These are phyloP conservation scores for Lanius ludovicianus DNA, from an alignment of 2,113 vertebrate genomes.

Conservation along the genomic window DNA sequence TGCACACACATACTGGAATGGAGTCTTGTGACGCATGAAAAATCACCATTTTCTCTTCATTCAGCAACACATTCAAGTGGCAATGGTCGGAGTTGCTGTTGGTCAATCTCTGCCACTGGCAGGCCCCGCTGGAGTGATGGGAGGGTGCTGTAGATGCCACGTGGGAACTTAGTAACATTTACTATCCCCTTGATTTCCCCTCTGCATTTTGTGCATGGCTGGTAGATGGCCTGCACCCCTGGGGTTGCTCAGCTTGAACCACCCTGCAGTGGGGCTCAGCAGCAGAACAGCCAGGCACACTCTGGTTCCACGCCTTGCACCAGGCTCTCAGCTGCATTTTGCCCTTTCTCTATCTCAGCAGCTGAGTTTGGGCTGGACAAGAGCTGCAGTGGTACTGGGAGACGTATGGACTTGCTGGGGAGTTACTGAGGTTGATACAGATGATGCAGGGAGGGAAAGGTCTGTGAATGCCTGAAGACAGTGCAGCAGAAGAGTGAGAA, in stretches of 20 bases:
- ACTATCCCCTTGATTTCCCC: neutral
- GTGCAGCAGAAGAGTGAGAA: neutral
- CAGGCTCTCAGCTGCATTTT: neutral
- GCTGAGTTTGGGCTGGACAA: neutral
- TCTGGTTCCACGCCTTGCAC: neutral
- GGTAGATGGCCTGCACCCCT: fast-evolving
- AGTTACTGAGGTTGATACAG: neutral
- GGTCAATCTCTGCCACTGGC: neutral
- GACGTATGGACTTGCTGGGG: neutral
- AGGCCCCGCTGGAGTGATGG: neutral
- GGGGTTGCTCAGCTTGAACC: neutral
- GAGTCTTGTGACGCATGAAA: neutral
- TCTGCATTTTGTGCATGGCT: fast-evolving
- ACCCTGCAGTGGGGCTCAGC: too few relatives aligned
- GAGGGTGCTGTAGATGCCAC: neutral
- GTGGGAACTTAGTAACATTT: neutral
- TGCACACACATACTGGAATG: fast-evolving
- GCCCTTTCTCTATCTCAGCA: fast-evolving
- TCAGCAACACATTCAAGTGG: neutral
- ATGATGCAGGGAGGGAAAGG: neutral
- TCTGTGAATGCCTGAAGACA: neutral
- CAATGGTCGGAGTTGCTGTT: neutral
- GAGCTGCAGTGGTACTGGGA: neutral
- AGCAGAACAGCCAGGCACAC: neutral
- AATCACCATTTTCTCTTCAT: neutral